These are phyloP conservation scores for Tragelaphus scriptus DNA, from an alignment of 2,113 vertebrate genomes.

Conservation along the genomic window DNA sequence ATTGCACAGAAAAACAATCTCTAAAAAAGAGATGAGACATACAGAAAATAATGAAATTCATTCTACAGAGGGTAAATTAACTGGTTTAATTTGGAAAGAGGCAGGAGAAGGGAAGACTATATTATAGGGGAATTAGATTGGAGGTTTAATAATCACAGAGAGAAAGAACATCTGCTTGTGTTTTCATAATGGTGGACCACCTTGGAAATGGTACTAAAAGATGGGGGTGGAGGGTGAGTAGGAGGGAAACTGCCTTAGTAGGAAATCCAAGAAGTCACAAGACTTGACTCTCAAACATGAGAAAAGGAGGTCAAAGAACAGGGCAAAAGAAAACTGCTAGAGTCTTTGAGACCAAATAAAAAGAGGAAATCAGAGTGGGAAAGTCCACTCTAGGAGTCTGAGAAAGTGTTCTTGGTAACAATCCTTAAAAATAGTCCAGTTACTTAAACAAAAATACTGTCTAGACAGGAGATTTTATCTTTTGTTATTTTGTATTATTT, in stretches of 20 bases:
- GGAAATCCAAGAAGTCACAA: not conserved
- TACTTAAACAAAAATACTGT: not conserved
- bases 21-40: not conserved
- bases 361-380: not conserved
- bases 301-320: not conserved
- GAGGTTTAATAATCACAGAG: not conserved
- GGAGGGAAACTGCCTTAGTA: not conserved
- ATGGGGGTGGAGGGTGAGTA: not conserved
- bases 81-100: not conserved
- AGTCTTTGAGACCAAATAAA: not conserved
- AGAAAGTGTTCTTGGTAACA: not conserved
- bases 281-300: not conserved
- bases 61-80: not conserved
- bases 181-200: not conserved
- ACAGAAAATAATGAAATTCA: conserved; percentile 24
- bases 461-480: not conserved
- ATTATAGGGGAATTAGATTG: not conserved
- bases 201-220: not conserved
- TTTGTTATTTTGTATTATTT: not conserved
- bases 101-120: not conserved
- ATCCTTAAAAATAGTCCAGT: not conserved
- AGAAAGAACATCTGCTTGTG: not conserved
- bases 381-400: not conserved
- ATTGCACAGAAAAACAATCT: not conserved
- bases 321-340: not conserved